Base-by-base conservation (phyloP, 2,113 vertebrate species). In the Dasyurus viverrinus region DNA sequence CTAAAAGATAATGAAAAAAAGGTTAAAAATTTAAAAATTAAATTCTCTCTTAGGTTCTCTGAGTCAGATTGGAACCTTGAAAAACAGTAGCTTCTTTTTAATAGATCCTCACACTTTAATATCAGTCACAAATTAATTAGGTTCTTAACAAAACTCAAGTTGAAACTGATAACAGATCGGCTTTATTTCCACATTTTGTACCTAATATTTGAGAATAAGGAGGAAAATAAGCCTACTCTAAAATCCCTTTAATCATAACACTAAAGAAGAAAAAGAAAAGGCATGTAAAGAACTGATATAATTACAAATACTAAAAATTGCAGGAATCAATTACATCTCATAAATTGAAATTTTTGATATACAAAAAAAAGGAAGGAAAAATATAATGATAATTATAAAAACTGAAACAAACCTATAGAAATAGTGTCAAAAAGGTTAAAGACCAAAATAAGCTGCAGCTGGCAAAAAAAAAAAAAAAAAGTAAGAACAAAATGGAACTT, bases 1-100 rank as follows among this genome's bases (percentile, higher is more conserved):
- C 99, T 99, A 97, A 42, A 96, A 94, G 89, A 93, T 16, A 97
- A 0, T 0, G 92, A 95, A 60, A 92, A 91, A 76, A 47, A 0
- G 68, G 5, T 98, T 89, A 97, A 23, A n/a, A n/a, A 97, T 1
- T 2, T 52, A 52, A 52, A 48, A 48, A 48, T 52, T 52, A 1
- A 0, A 23, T 76, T 12, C 9, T 68, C 14, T 1, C 48, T 91
- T 54, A 26, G 89, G 26, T 5, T 0, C 52, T 68, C 89, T 89
- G 54, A 30, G 0, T 94, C 84, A 90, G 90, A 42, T 93, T 90
- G 92, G 0, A 46, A 95, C 14, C 42, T 27, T 92, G 84, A 3
- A 76, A 7, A 55, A n/a, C 55, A 57, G 47, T 27, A 42, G 27
- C 19, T 84, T 76, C 14, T 19, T 42, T 84, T 84, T 42, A 84